Evolutionary conservation across 53 echinoderm and acorn worm species (phyloP), one percentile per base, ranked within the genome.

Genomic region (Hippasteria phrygiana): DNA sequence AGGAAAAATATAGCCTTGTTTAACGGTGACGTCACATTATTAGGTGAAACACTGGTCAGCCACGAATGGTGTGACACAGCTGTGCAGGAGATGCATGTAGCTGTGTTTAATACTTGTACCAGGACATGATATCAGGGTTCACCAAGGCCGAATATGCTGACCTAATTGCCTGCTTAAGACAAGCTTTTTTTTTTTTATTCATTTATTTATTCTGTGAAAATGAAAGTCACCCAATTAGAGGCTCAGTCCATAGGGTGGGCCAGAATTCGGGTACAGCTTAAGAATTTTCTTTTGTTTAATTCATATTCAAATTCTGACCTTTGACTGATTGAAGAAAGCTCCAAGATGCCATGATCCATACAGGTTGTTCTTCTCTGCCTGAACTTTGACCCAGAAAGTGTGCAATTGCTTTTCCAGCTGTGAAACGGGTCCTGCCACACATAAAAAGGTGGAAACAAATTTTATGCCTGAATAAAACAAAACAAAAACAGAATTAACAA

Each of bases 311-410:
- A 18, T 37, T 3, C 39, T 35, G 41, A 80, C 80, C 63, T 63
- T 80, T 33, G 80, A 63, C 27, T 80, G 80, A 42, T 80, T 45
- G 43, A 80, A 24, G 35, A 80, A 64, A 40, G 80, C 18, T 26
- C 80, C 80, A 24, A 64, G 62, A 37, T 42, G 33, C 80, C 80
- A 80, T 11, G 63, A 39, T 34, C 42, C 29, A 27, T 62, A 80
- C 80, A 41, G 12, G 41, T 27, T 41, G 7, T 62, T 13, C 2
- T 42, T 28, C 2, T 39, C 12, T 12, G 27, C 43, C 42, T 64
- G 29, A 62, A 27, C 80, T 80, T 62, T 63, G 29, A 14, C 24
- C 80, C 80, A 80, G 16, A 80, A 33, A 5, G 22, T 14, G 62
- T 80, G 80, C n/a, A 63, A 6, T 26, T 64, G 62, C 63, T 12